These are phyloP conservation scores for Asbolus verrucosus DNA, from an alignment of 1,140 invertebrate species.

Conservation along the genomic window DNA sequence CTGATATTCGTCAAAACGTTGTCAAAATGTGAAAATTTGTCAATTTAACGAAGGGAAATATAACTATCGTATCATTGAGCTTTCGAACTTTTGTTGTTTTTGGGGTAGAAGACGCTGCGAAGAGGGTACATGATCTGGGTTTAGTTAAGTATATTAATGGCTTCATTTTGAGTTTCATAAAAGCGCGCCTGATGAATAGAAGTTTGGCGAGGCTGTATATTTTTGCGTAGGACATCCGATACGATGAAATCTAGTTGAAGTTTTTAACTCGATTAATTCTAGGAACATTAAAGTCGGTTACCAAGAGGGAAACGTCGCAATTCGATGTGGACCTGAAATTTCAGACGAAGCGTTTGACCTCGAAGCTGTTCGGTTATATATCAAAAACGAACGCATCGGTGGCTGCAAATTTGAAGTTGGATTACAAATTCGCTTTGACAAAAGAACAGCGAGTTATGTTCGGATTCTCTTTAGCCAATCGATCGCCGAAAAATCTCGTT, in stretches of 20 bases:
- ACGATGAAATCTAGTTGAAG: slow-evolving; percentile 8
- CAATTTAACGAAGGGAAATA: too few relatives aligned
- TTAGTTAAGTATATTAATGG: too few relatives aligned
- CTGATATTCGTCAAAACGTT: too few relatives aligned
- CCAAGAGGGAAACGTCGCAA: slow-evolving; percentile 77
- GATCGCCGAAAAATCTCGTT: slow-evolving; percentile 71
- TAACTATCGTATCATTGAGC: too few relatives aligned
- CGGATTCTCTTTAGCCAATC: slow-evolving; percentile 74
- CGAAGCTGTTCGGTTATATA: slow-evolving; percentile 76
- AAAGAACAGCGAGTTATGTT: slow-evolving; percentile 77
- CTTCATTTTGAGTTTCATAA: too few relatives aligned
- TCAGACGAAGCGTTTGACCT: slow-evolving; percentile 76
- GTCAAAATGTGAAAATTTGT: too few relatives aligned
- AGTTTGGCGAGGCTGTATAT: not conserved
- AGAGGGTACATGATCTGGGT: too few relatives aligned
- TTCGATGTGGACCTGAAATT: slow-evolving; percentile 77
- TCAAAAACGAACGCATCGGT: slow-evolving; percentile 69
- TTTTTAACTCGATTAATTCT: slow-evolving; percentile 50
- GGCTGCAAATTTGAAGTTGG: slow-evolving; percentile 71
- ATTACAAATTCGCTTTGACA: slow-evolving; percentile 76
- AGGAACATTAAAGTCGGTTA: slow-evolving; percentile 69
- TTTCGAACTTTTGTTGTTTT: too few relatives aligned
- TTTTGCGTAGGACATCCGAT: slow-evolving; percentile 19
- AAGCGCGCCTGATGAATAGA: not conserved
- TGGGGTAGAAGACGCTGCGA: too few relatives aligned